Evolutionary conservation across 1,140 invertebrate species (phyloP).

Genomic region (Phthorimaea operculella): DNA sequence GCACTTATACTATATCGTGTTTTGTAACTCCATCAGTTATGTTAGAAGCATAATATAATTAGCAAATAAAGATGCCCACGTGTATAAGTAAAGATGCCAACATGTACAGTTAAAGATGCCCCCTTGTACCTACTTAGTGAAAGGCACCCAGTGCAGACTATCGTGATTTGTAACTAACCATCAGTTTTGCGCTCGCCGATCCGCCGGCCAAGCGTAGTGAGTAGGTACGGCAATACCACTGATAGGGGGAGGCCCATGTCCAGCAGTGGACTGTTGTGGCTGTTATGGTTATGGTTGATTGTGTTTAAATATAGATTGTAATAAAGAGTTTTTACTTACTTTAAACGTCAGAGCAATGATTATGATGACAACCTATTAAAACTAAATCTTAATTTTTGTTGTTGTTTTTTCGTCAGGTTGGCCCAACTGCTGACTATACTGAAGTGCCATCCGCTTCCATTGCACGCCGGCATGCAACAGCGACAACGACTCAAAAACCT

Average conservation of each 20-base stretch:
- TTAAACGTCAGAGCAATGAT: too few relatives aligned
- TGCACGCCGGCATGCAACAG: constrained; percentile 97
- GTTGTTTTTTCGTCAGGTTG: constrained; percentile 68
- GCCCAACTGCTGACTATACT: constrained; percentile 85
- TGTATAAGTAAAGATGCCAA: constrained; percentile 52
- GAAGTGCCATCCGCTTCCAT: constrained; percentile 79
- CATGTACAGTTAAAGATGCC: constrained; percentile 94
- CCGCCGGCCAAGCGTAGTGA: too few relatives aligned
- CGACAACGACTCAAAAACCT: constrained; percentile 94
- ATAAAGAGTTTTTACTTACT: too few relatives aligned
- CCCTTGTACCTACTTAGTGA: constrained; percentile 95
- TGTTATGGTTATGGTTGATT: too few relatives aligned
- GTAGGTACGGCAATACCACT: too few relatives aligned
- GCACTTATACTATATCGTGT: constrained; percentile 96
- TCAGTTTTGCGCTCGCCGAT: too few relatives aligned
- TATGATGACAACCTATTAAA: too few relatives aligned
- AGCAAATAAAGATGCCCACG: background rate
- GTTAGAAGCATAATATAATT: constrained; percentile 80
- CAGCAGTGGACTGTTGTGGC: too few relatives aligned
- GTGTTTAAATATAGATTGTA: too few relatives aligned
- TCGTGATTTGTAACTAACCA: constrained; percentile 99
- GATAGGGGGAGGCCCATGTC: too few relatives aligned
- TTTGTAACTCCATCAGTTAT: constrained; percentile 97
- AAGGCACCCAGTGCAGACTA: constrained; percentile 85
- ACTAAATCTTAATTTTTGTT: too few relatives aligned